Evolutionary conservation across 2,113 vertebrate species (phyloP).

Genomic region (Probosciger aterrimus): DNA sequence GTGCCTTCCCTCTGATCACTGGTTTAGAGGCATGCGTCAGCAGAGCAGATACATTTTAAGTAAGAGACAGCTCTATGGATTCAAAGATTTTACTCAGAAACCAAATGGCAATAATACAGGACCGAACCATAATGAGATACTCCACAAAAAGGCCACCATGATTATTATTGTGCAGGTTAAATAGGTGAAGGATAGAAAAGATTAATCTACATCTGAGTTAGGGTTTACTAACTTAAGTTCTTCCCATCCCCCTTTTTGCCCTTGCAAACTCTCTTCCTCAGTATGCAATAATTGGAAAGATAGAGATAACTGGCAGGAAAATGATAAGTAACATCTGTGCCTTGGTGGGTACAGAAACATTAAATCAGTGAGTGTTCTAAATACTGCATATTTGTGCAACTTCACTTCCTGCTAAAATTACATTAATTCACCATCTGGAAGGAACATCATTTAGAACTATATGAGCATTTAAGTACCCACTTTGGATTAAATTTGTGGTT

Average conservation of each 20-base stretch:
- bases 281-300: conserved; percentile 65
- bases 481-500: conserved; percentile 80
- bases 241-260: background rate
- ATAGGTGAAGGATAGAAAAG: background rate
- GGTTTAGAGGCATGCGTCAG: background rate
- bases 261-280: conserved; percentile 55
- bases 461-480: conserved; percentile 79
- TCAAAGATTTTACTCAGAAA: background rate
- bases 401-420: conserved; percentile 81
- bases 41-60: rapidly evolving
- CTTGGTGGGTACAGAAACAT: conserved; percentile 68
- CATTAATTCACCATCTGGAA: conserved; percentile 84
- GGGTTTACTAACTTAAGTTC: conserved; percentile 10
- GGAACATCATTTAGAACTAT: conserved; percentile 76
- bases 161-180: background rate
- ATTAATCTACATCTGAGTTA: background rate
- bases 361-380: conserved; percentile 72
- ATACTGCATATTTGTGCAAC: conserved; percentile 77
- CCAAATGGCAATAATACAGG: background rate
- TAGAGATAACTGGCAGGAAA: conserved; percentile 67
- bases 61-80: background rate
- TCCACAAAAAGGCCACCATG: background rate
- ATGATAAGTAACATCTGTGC: conserved; percentile 76
- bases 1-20: background rate
- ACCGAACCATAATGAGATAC: background rate